Evolutionary conservation across 2,113 vertebrate genomes (phyloP), one percentile per base, ranked within the genome.

Genomic region (Ptilorrhoa leucosticta): DNA sequence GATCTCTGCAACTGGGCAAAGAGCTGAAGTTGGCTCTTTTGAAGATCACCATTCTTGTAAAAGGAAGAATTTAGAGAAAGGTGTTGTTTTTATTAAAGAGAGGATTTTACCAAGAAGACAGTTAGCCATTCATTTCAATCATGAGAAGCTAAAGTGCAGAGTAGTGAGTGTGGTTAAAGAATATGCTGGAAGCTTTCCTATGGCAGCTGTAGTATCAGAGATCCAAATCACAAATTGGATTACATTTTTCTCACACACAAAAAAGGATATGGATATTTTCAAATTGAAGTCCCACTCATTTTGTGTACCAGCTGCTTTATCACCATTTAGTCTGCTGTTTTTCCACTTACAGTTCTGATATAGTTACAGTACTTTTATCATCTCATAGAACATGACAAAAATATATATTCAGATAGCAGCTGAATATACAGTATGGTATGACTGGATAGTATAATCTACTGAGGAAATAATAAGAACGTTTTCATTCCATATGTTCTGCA

Each of bases 281-380:
- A 96, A 75, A 92, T 94, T 89, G 76, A 87, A 89, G 48, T 89
- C 93, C 93, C 89, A 97, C 94, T 96, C 94, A 87, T 93, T 93
- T 78, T 27, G 4, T 79, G n/a, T 87, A 89, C 89, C 93, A 96
- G 80, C 89, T 97, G 95, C 83, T 95, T 89, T 95, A 84, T 91
- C 73, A 83, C 70, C 93, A 85, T 87, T 94, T 95, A 79, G 31
- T 77, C 71, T 95, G 50, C 82, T 88, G 92, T 90, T 96, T 73
- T 95, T 94, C 79, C 63, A 72, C 42, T 95, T 82, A 85, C 44
- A 91, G 65, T 78, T 94, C 93, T 94, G 56, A 91, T 91, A 91
- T 87, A 94, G 93, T 78, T 89, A 60, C 93, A 94, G 61, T 68
- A 70, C 86, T 92, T 93, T 51, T 51, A 81, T 73, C 56, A 81